Conservation (phyloP, 1,140 invertebrate genomes). For the Antheraea mylitta region DNA sequence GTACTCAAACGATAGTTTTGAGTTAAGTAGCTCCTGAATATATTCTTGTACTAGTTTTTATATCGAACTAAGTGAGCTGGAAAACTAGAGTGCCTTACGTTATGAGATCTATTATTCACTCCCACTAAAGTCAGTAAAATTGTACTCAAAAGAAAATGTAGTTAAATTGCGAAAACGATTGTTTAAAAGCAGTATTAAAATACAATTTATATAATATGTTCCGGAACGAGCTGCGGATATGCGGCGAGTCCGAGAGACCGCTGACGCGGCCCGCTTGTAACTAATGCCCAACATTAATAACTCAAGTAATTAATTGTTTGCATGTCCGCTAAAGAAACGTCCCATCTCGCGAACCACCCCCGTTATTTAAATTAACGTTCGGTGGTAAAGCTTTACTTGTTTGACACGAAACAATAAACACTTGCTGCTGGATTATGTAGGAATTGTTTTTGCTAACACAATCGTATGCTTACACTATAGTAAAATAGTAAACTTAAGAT, state of each 20-base stretch:
- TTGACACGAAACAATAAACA: conserved; percentile 25
- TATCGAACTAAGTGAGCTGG: too few species aligned
- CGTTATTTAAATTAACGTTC: conserved; percentile 63
- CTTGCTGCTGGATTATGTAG: not conserved
- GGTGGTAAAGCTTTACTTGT: conserved; percentile 30
- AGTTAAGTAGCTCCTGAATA: too few species aligned
- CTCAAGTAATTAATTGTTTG: conserved; percentile 73
- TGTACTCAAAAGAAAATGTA: too few species aligned
- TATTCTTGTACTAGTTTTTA: too few species aligned
- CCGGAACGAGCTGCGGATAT: conserved; percentile 24
- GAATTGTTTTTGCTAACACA: not conserved
- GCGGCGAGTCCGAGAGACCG: conserved; percentile 46
- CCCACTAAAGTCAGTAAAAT: too few species aligned
- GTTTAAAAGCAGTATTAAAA: conserved; percentile 23
- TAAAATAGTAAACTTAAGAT: too few species aligned
- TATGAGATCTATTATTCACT: too few species aligned
- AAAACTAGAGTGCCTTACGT: too few species aligned
- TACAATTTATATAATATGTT: conserved; percentile 33
- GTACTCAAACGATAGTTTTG: too few species aligned
- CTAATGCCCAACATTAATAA: conserved; percentile 71
- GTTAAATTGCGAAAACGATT: not conserved
- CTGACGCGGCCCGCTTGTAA: conserved; percentile 56
- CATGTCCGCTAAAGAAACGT: conserved; percentile 66
- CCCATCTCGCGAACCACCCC: conserved; percentile 45
- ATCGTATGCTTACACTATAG: not conserved